Percentiles rank a stretch among this genome's conserved stretches.
phyloP scores from a whole-genome alignment of 2,888 invertebrate species.

The Pheosia tremula region DNA sequence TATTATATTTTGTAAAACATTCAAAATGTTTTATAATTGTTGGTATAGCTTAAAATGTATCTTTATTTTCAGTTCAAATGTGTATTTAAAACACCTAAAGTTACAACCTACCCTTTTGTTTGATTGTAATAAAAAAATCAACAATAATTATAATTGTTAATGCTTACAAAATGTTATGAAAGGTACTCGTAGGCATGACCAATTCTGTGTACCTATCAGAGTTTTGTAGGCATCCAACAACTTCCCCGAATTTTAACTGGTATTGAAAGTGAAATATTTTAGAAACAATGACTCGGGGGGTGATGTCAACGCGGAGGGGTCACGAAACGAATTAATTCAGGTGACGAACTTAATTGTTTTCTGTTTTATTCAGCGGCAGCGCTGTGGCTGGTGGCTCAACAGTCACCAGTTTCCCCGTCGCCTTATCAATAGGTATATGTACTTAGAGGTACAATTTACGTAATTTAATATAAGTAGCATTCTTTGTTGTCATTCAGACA shows the following conservation, averaged over 20 bases:
- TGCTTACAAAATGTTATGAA: neutral
- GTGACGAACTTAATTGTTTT: constrained; percentile 33
- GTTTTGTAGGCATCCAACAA: too few species aligned
- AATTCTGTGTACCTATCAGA: too few species aligned
- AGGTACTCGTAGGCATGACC: too few species aligned
- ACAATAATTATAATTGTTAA: neutral
- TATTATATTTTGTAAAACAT: neutral
- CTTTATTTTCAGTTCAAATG: neutral
- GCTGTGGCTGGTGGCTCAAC: constrained; percentile 5
- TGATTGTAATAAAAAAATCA: neutral
- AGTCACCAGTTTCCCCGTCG: constrained; percentile 15
- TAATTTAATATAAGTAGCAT: too few species aligned
- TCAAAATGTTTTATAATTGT: neutral
- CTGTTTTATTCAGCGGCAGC: constrained; percentile 16
- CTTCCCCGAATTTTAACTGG: too few species aligned
- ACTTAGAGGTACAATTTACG: neutral
- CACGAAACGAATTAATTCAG: constrained; percentile 25
- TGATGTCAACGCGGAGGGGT: neutral
- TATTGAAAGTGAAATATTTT: neutral
- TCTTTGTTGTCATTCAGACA: too few species aligned
- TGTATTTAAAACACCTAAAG: neutral
- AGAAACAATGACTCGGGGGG: neutral
- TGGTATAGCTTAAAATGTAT: neutral
- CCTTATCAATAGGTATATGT: constrained; percentile 12
- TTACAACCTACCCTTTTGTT: neutral